Evolutionary conservation across 2,797 vertebrate genomes (phyloP).

Genomic region (Gobionotothen gibberifrons): DNA sequence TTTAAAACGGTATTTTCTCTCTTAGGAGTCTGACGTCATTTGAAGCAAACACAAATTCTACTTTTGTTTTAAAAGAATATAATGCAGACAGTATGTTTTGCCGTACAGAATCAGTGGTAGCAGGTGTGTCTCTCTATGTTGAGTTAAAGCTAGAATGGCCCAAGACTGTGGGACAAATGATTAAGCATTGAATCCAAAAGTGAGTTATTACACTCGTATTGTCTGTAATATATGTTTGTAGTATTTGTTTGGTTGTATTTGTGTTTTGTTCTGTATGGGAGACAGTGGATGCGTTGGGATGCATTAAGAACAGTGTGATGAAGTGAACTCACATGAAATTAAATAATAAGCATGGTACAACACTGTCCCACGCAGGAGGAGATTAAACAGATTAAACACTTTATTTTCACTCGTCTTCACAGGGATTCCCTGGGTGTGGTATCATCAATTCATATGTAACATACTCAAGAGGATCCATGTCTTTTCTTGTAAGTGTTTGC

Average conservation of each 20-base stretch:
- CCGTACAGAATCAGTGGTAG: neutral
- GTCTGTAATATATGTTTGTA: neutral
- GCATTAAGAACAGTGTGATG: neutral
- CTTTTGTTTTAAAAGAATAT: neutral
- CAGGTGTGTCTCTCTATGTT: neutral
- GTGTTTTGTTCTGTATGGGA: neutral
- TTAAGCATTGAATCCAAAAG: neutral
- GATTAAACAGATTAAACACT: neutral
- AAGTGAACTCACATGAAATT: neutral
- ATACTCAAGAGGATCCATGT: conserved; percentile 83
- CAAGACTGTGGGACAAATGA: neutral
- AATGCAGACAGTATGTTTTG: neutral
- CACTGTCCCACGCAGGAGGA: neutral
- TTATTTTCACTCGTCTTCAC: conserved; percentile 30
- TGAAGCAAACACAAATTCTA: neutral
- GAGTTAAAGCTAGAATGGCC: neutral
- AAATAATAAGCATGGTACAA: neutral
- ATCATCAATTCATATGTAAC: conserved; percentile 67
- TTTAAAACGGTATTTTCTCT: too few relatives aligned
- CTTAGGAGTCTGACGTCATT: too few relatives aligned
- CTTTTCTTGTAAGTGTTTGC: conserved; percentile 86
- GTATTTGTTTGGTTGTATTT: conserved; percentile 10
- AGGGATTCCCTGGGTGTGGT: conserved; percentile 57
- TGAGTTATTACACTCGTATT: neutral
- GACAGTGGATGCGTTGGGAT: neutral